Percentiles rank a stretch among this genome's conserved stretches.
Evolutionary conservation across 2,113 vertebrate species (phyloP).

Genomic region (Excalfactoria chinensis): DNA sequence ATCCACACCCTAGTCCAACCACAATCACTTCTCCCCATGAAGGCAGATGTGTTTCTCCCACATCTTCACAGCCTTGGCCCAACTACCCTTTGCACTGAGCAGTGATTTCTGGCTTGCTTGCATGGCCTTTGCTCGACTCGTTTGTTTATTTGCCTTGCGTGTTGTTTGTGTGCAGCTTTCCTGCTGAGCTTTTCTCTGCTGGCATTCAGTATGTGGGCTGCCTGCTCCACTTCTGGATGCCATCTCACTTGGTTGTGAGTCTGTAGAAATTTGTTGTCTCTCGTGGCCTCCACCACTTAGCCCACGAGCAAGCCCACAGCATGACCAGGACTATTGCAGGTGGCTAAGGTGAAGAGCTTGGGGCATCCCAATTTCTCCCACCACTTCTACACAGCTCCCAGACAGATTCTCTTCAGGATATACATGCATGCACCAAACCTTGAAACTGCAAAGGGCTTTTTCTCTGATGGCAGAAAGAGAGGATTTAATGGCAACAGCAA

Average conservation of each 20-base stretch:
- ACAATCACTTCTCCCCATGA: rapidly evolving
- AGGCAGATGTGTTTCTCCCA: neutral
- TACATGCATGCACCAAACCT: neutral
- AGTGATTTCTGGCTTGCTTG: neutral
- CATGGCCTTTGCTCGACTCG: neutral
- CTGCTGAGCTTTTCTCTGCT: slow-evolving; percentile 67
- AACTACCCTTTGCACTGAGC: rapidly evolving
- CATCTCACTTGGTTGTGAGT: neutral
- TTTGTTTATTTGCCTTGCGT: neutral
- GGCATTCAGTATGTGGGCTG: neutral
- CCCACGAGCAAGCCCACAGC: neutral
- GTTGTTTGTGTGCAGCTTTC: slow-evolving; percentile 29
- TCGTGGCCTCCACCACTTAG: neutral
- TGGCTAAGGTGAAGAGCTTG: neutral
- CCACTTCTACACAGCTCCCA: neutral
- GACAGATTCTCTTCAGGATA: neutral
- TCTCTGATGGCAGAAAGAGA: neutral
- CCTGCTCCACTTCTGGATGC: neutral
- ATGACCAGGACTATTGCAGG: rapidly evolving
- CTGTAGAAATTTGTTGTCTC: neutral
- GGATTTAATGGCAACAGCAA: neutral
- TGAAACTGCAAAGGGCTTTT: neutral
- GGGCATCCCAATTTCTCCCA: neutral
- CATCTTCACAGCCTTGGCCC: neutral
- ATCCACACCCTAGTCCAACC: neutral